Base-by-base conservation (phyloP, 2,113 vertebrate genomes). In the Triplophysa siluroides region DNA sequence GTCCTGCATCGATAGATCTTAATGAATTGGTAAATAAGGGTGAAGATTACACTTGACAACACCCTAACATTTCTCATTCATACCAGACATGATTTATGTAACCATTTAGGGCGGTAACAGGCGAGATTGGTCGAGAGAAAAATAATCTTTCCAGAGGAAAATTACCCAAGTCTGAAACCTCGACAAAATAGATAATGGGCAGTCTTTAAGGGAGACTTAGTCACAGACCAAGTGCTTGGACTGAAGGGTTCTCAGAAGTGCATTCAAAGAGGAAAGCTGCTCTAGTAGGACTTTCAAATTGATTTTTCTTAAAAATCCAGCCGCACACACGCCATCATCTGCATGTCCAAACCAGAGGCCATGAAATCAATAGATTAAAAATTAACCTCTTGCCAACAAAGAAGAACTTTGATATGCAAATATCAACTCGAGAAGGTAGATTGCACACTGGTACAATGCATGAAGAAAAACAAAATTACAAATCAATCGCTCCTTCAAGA, bases 21-120 rank as follows among this genome's bases (percentile, higher is more conserved):
- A 99, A 99, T 99, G 98, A 99, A 98, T 99, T 99, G 98, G 98
- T 99, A 99, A 99, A 99, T 99, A 99, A 99, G 97, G 97, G 97
- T 93, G 96, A 98, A 98, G 97, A 99, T 99, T 98, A 96, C 96
- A 96, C 95, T 96, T 97, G 96, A 99, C 97, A 99, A 98, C 95
- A 95, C 95, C 94, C 95, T 96, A 97, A 96, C 96, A 98, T 97
- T 98, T 92, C 97, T 99, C 96, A 98, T 97, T 98, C 97, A 99
- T 97, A 97, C 94, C 94, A 95, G 97, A 98, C 96, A 98, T 99
- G 98, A 99, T 99, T 99, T 98, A 99, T 99, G 97, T 97, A 97
- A 97, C 95, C 97, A 99, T 99, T 99, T 99, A 99, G 97, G 95
- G 92, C 90, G 92, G 94, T 95, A 97, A 97, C 95, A 95, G 94